A percentile compares a stretch with the other conserved stretches of the same genome.
These are phyloP conservation scores for Montipora capitata DNA, from an alignment of 92 coral and sea anemone species.

Conservation along the genomic window DNA sequence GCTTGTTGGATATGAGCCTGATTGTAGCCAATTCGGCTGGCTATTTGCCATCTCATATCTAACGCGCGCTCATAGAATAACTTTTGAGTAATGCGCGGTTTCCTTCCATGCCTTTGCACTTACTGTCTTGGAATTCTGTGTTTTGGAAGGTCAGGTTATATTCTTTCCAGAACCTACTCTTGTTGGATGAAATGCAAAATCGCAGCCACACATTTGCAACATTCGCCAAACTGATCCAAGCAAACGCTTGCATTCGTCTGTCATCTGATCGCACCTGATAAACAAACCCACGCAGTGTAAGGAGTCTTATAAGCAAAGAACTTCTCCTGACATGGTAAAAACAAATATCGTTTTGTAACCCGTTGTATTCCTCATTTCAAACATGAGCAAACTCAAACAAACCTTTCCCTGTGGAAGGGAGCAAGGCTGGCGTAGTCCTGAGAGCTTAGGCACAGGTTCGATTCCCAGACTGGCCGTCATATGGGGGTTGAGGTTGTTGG, in stretches of 20 bases:
- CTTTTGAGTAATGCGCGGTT: too few species aligned
- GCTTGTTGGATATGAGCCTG: too few species aligned
- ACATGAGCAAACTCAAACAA: constrained; percentile 28
- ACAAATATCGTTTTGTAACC: too few species aligned
- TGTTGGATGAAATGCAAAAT: not conserved
- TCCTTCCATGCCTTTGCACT: too few species aligned
- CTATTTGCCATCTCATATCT: too few species aligned
- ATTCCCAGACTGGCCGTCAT: too few species aligned
- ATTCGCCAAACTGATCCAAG: constrained; percentile 42
- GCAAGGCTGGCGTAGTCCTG: not conserved
- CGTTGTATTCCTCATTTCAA: not conserved
- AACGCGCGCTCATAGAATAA: too few species aligned
- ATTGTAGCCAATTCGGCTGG: too few species aligned
- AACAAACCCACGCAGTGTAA: constrained; percentile 40
- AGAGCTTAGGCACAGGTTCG: constrained; percentile 33
- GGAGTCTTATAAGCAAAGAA: constrained; percentile 36
- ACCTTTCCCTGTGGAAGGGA: constrained; percentile 9
- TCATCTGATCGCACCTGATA: constrained; percentile 8
- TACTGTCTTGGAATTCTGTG: too few species aligned
- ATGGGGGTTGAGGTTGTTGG: too few species aligned
- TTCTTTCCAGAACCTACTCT: too few species aligned
- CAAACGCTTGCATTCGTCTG: constrained; percentile 54
- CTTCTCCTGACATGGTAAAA: constrained; percentile 41
- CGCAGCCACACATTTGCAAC: constrained; percentile 55
- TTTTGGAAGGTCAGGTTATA: too few species aligned